Base-by-base conservation (phyloP, 2,113 vertebrate species). In the Vidua macroura region DNA sequence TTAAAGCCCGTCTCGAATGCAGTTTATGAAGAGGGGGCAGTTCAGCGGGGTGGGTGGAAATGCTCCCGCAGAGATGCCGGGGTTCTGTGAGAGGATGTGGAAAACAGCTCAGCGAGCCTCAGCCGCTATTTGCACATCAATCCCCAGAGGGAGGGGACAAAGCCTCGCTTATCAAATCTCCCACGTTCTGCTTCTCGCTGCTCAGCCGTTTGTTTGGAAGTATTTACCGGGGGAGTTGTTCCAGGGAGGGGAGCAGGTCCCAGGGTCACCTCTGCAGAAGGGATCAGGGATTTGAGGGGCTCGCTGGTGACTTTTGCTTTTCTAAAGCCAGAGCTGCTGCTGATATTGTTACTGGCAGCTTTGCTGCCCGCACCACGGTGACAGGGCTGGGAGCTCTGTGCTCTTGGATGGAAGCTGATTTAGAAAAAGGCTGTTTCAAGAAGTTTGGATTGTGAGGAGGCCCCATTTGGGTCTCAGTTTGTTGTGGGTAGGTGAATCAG, bases 1-100 rank as follows among this genome's bases (percentile, higher is more conserved):
- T 95, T 49, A 96, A 95, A 97, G 94, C 76, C 44, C 17, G 1
- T 58, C 94, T 97, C 11, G 14, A 41, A 43, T 6, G 88, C 33
- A 10, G 62, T 74, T 77, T 39, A 39, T 77, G 14, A 12, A 43
- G 31, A 6, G 9, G 15, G 15, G 59, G 43, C 63, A 9, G 64
- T 11, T 77, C 59, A 8, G 30, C 3, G 17, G 67, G 76, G 17
- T 2, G 21, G 69, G 9, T 17, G 85, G 0, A 3, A 14, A 5
- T 0, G 31, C 5, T 30, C 39, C 84, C 7, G 23, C 56, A 5
- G 49, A 9, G 63, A 27, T 10, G 2, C 67, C 10, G 13, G 31
- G 52, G 11, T 7, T 6, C 23, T 5, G 69, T 0, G 70, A 27
- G 52, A n/a, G 64, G 23, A 44, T 12, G 72, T 15, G 37, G 25